Base-by-base conservation (phyloP, 2,888 invertebrate species). In the Chromoteleia sp. region DNA sequence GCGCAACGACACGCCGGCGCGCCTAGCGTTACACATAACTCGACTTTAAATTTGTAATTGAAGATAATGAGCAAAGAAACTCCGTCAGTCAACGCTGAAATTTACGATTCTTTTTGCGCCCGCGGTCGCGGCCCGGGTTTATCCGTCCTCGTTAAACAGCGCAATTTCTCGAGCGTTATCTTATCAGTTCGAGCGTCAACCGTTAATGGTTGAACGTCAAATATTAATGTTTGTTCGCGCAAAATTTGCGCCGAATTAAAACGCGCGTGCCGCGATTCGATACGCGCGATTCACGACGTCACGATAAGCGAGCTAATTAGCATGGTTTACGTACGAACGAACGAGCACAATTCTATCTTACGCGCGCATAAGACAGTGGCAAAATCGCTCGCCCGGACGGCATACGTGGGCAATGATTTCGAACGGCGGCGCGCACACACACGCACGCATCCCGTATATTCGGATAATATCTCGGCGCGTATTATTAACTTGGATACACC, bases 401-500 rank as follows among this genome's bases (percentile, higher is more conserved):
- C 25, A 30, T 65, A 73, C 58, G 65, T 59, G 58, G 58, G 10
- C 61, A 63, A 77, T 63, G 56, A 71, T 77, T 77, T 77, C 63
- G 77, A 77, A 56, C 61, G 39, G 52, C n/a, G 5, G 19, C 25
- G 63, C 70, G 50, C 41, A 68, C 41, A 71, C 70, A 56, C 45
- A 63, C 48, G 68, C 70, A 59, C 45, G 58, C 48, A 30, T 56
- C 76, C 19, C 21, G 75, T 84, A 83, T 80, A 83, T 85, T 81
- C 82, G 80, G 85, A 85, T 85, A 84, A 83, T 84, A 86, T 86
- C 83, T 82, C 59, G 36, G 61, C 61, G 80, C 74, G 83, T 83
- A 85, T 86, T 83, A 86, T 86, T 86, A 87, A 86, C 84, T 86
- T 70, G 83, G 56, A 70, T 68, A 68, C 29, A 58, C 63, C 63